Evolutionary conservation across 2,888 invertebrate genomes (phyloP).

Genomic region (Apamea monoglypha): DNA sequence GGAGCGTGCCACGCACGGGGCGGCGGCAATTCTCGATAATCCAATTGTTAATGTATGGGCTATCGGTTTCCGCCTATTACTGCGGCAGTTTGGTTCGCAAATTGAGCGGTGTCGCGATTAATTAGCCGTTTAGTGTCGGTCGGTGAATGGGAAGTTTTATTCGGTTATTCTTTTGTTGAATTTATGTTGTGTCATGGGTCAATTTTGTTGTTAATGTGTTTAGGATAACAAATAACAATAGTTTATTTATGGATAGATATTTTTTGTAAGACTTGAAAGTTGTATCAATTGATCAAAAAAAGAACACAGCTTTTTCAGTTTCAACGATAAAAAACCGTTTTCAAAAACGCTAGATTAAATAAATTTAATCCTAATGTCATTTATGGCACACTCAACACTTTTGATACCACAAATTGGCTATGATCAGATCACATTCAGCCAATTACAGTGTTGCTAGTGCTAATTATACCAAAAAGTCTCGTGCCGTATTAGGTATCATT

Average conservation of each 20-base stretch:
- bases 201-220: slow-evolving; percentile 58
- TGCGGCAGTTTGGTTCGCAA: slow-evolving; percentile 81
- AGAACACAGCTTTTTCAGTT: neutral
- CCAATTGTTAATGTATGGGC: slow-evolving; percentile 84
- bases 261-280: neutral
- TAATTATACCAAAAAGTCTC: slow-evolving; percentile 59
- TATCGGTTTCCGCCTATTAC: slow-evolving; percentile 77
- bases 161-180: slow-evolving; percentile 65
- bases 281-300: neutral
- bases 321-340: neutral
- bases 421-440: slow-evolving; percentile 60
- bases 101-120: slow-evolving; percentile 84
- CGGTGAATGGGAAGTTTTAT: slow-evolving; percentile 66
- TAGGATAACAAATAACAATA: slow-evolving; percentile 15
- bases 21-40: slow-evolving; percentile 83
- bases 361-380: neutral
- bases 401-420: slow-evolving; percentile 55
- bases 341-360: neutral
- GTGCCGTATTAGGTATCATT: slow-evolving; percentile 58
- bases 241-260: neutral
- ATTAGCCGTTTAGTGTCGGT: slow-evolving; percentile 82
- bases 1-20: slow-evolving; percentile 81
- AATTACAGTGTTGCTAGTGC: slow-evolving; percentile 59
- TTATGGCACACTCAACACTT: slow-evolving; percentile 24
- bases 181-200: slow-evolving; percentile 59